Evolutionary conservation across 2,797 vertebrate species (phyloP), one percentile per base, ranked within the genome.

Genomic region (Geotria australis): DNA sequence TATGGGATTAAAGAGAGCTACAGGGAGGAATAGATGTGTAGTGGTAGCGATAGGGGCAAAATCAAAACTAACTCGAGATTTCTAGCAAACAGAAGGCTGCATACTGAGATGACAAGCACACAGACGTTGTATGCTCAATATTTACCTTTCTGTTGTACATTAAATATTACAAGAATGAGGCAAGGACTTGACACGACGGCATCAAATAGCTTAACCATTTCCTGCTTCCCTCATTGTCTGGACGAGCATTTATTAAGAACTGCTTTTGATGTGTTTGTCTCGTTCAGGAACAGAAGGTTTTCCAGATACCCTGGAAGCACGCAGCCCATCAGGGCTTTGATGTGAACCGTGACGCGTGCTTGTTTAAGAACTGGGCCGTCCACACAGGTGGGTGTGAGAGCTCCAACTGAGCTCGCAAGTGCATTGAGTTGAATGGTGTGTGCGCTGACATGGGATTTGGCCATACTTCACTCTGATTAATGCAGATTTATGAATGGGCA

Each of bases 281-380:
- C 24, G 24, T 38, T 38, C n/a, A 78, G 76, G 60, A 70, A 8
- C 70, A 68, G 11, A 61, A 53, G 56, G 68, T 78, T 59, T 79
- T 79, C 63, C 76, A 79, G 61, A 77, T 79, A 63, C 75, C 77
- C 2, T 79, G 77, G 77, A 79, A 75, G 59, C 77, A 79, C 7
- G 77, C 76, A 0, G 76, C 76, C 58, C 74, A 74, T 51, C 77
- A 78, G 8, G 75, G 77, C 57, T 79, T 76, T 75, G 76, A 71
- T 56, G 75, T 79, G 46, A 76, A 79, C 65, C 66, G 67, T 57
- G 77, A 78, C 62, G 77, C 77, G 13, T 73, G 72, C 8, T 73
- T 79, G 58, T 79, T 79, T 68, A 69, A 73, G 64, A 77, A 72
- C 60, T 79, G 77, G 77, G 76, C 77, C 11, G 70, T 76, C 63